These are phyloP conservation scores for Dicyrtoma fusca DNA, from an alignment of 2,888 invertebrate genomes.

Conservation along the genomic window DNA sequence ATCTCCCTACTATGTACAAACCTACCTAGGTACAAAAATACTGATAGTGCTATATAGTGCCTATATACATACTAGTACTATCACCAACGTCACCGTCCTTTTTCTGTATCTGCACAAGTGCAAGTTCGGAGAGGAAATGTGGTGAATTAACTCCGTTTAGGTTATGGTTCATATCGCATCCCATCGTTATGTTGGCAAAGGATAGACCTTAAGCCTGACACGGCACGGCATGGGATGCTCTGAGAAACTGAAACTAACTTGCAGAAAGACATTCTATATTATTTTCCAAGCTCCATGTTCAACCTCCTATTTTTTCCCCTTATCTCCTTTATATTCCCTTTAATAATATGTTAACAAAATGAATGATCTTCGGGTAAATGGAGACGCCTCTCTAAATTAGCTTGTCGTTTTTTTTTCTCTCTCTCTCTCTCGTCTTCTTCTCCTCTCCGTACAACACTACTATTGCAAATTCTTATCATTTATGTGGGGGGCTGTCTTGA, in stretches of 20 bases:
- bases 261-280: constrained; percentile 1
- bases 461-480: constrained; percentile 26
- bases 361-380: constrained; percentile 19
- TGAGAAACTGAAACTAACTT: not conserved
- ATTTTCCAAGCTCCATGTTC: not conserved
- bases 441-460: not conserved
- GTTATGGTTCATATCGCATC: not conserved
- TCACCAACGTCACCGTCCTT: too few relatives aligned
- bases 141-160: constrained; percentile 3
- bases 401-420: not conserved
- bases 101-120: too few relatives aligned
- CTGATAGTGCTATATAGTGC: too few relatives aligned
- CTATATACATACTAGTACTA: too few relatives aligned
- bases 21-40: too few relatives aligned
- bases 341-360: constrained; percentile 26
- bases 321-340: constrained; percentile 13
- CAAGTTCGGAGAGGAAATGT: constrained; percentile 13
- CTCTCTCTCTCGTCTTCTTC: not conserved
- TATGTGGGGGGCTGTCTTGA: not conserved
- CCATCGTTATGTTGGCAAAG: too few relatives aligned
- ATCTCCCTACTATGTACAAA: too few relatives aligned
- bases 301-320: constrained; percentile 2
- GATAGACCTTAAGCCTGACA: too few relatives aligned
- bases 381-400: constrained; percentile 15
- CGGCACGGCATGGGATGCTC: not conserved